Conservation (phyloP, 1,140 invertebrate species). For the Drosophila pallidifrons region DNA sequence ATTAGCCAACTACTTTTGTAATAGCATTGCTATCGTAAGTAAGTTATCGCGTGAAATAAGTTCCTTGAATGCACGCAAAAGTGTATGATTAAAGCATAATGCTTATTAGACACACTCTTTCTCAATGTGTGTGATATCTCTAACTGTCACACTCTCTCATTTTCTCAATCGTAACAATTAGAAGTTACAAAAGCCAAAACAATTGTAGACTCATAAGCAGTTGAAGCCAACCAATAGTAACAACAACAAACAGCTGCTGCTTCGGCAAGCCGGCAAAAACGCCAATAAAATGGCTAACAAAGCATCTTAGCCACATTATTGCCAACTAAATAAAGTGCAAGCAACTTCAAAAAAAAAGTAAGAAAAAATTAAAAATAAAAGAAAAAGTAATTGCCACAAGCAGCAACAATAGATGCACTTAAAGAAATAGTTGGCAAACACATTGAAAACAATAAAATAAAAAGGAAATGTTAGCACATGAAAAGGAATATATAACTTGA, state of each 20-base stretch:
- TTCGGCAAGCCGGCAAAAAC: conserved; percentile 1
- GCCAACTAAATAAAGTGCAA: conserved; percentile 24
- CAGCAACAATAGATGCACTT: background rate
- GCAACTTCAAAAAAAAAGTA: conserved; percentile 1
- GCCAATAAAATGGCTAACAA: conserved; percentile 40
- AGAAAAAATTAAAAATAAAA: background rate
- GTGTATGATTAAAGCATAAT: no score
- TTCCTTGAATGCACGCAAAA: no score
- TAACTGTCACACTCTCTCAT: no score
- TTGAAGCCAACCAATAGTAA: background rate
- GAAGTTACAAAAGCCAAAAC: conserved; percentile 21
- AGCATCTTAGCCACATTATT: conserved; percentile 39
- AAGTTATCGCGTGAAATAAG: no score
- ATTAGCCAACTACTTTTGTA: no score
- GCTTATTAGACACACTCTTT: background rate
- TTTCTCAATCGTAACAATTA: conserved; percentile 5
- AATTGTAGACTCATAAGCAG: conserved; percentile 19
- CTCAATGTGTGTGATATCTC: background rate
- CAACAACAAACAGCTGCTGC: conserved; percentile 2
- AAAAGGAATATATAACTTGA: no score
- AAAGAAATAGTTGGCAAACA: background rate
- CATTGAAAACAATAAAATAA: no score
- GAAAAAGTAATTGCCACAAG: conserved; percentile 8
- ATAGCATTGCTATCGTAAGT: no score
- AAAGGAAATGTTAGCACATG: no score